Base-by-base conservation (phyloP, 2,888 invertebrate genomes). In the Gibbula magus region DNA sequence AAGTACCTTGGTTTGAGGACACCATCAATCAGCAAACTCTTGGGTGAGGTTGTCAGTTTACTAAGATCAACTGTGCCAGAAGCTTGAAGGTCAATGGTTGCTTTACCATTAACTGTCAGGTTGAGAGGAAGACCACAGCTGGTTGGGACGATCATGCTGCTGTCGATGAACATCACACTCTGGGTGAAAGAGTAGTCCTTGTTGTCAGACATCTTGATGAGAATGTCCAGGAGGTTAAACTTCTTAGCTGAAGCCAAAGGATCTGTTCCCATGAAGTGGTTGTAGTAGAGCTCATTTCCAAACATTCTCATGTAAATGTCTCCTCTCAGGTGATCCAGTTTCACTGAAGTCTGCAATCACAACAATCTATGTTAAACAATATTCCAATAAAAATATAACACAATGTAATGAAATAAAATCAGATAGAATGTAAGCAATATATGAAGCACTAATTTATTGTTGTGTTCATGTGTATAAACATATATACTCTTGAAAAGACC, bases 61-160 rank as follows among this genome's bases (percentile, higher is more conserved):
- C 95, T 94, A 0, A 97, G 87, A 91, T 98, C 96, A 77, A 96
- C 94, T 20, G 95, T 95, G 0, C 97, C 97, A 0, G 95, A 95
- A 91, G 97, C 94, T 91, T 96, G 96, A 32, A 98, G 94, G 91
- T 97, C 96, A 29, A 97, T 94, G 45, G 97, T 96, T 22, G 96
- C 96, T 0, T 97, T 96, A 3, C 97, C 98, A 92, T 97, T 96
- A 0, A 97, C 95, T 88, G 96, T 96, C 89, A 98, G 94, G 78
- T 96, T 95, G 81, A 98, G 94, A 0, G 98, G 98, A 18, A 98
- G 92, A 25, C 99, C 98, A 67, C 96, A 95, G 0, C 96, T 95
- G 45, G 96, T 96, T 0, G 98, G 97, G 0, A 98, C 95, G 3
- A 96, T 95, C 92, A 97, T 96, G n/a, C 96, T 96, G 5, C 96